These are phyloP conservation scores for Agriopis leucophaearia DNA, from an alignment of 2,888 invertebrate species.

Conservation along the genomic window DNA sequence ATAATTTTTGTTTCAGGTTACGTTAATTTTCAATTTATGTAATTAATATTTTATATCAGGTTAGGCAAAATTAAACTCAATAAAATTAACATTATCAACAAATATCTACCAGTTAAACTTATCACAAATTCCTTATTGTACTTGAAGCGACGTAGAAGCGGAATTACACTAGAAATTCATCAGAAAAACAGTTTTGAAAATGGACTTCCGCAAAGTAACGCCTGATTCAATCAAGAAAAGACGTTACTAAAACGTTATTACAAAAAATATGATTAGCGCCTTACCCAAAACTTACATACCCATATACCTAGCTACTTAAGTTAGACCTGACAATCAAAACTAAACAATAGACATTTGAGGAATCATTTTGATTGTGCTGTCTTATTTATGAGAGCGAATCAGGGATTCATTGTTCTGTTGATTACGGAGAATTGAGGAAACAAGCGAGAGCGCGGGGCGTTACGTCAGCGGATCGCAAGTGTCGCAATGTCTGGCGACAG, in stretches of 20 bases:
- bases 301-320: conserved; percentile 1
- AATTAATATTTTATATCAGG: too few species aligned
- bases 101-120: too few species aligned
- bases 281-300: not conserved
- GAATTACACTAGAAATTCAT: too few species aligned
- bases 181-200: too few species aligned
- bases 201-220: too few species aligned
- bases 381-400: conserved; percentile 36
- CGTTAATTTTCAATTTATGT: too few species aligned
- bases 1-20: too few species aligned
- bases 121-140: too few species aligned
- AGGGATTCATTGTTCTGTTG: conserved; percentile 45
- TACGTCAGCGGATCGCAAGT: conserved; percentile 63
- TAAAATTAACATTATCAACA: too few species aligned
- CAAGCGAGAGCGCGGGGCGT: conserved; percentile 48
- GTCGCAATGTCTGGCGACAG: conserved; percentile 55
- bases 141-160: too few species aligned
- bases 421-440: conserved; percentile 47
- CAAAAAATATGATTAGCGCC: not conserved
- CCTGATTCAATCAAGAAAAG: too few species aligned
- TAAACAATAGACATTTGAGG: conserved; percentile 22
- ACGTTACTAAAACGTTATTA: not conserved
- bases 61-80: too few species aligned
- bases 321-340: conserved; percentile 32
- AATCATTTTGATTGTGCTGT: conserved; percentile 19